Percentiles rank a stretch among this genome's conserved stretches.
These are phyloP conservation scores for Oncorhynchus mykiss DNA, from an alignment of 2,113 vertebrate species.

Conservation along the genomic window DNA sequence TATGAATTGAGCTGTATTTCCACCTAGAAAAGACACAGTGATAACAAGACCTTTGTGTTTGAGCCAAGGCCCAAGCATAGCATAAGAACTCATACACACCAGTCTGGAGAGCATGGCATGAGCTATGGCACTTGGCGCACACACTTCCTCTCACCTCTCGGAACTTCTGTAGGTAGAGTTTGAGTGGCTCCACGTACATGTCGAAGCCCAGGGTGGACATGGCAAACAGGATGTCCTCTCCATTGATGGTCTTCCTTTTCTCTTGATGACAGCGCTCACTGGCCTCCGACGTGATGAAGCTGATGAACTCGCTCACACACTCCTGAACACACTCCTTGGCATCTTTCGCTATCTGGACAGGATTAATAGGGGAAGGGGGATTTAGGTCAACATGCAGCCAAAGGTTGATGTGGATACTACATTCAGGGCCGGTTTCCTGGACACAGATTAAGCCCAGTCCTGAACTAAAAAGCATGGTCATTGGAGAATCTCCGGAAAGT, in stretches of 20 bases:
- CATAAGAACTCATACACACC: no score
- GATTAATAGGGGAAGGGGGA: not conserved
- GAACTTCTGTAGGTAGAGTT: slow-evolving; percentile 97
- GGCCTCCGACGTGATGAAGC: slow-evolving; percentile 98
- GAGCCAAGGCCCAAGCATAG: not conserved
- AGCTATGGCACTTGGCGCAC: no score
- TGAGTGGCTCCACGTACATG: slow-evolving; percentile 97
- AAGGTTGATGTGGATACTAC: no score
- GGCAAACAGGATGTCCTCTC: slow-evolving; percentile 97
- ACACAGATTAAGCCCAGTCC: no score
- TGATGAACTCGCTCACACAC: slow-evolving; percentile 98
- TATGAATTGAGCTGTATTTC: no score
- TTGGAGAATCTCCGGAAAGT: no score
- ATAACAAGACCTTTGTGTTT: no score
- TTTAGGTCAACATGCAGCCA: not conserved
- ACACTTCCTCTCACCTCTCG: slow-evolving; percentile 81
- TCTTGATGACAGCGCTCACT: slow-evolving; percentile 98
- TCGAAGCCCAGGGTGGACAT: slow-evolving; percentile 99
- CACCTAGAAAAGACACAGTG: no score
- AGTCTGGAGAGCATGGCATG: no score
- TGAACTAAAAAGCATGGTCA: no score
- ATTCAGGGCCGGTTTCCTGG: no score
- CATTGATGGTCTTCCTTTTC: slow-evolving; percentile 98
- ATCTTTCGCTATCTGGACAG: slow-evolving; percentile 91
- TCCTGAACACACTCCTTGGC: slow-evolving; percentile 99